Base-by-base conservation (phyloP, 2,113 vertebrate genomes). In the Procapra przewalskii region DNA sequence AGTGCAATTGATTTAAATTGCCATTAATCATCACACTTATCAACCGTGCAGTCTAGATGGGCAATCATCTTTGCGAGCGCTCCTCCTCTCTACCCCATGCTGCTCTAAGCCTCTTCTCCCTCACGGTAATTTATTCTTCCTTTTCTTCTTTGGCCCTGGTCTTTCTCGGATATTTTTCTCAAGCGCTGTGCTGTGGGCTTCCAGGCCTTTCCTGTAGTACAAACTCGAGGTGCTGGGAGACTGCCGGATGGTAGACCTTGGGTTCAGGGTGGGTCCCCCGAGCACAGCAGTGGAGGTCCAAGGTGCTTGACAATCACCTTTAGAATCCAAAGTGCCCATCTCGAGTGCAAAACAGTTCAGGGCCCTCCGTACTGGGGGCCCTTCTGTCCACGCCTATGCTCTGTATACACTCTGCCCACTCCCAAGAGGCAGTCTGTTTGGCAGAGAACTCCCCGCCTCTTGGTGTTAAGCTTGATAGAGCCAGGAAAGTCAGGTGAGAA, bases 1-100 rank as follows among this genome's bases (percentile, higher is more conserved):
- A 55, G 97, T 91, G 97, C 97, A 97, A 98, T 97, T 97, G 98
- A 97, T 97, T 98, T 97, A 98, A 98, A 98, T 98, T 97, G 97
- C 98, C 97, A 96, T 96, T 97, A 97, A 98, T 98, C 97, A 98
- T 97, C 91, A 94, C 96, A 97, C 98, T 97, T 97, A 90, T 29
- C 92, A 95, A 5, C 96, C 77, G 90, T 94, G 98, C 95, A 85
- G 96, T 64, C 96, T 96, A 75, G 98, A 77, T 96, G 96, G 97
- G 98, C 97, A 96, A 96, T 98, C 98, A 97, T 97, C 93, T 57
- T 48, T 90, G 48, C 93, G 52, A 55, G 7, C 3, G 43, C 91
- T 87, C 88, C 97, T 83, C 95, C 98, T 79, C 92, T 92, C 97
- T 81, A 80, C 97, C 97, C 96, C 98, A 71, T 88, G 97, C 98